These are phyloP conservation scores for Laupala kohalensis DNA, from an alignment of 1,140 invertebrate species.

Conservation along the genomic window DNA sequence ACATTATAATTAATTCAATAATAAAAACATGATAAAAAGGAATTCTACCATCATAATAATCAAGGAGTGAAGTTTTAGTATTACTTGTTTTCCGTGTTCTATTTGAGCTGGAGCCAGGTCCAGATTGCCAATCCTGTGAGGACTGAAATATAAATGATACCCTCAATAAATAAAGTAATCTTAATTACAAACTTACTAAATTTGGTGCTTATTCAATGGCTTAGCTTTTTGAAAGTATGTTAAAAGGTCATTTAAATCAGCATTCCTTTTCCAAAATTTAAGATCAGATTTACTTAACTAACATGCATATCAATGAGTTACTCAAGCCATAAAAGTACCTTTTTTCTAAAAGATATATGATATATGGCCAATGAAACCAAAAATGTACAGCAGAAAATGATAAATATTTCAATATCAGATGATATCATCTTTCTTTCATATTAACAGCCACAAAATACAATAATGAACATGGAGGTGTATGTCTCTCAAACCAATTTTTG, in stretches of 20 bases:
- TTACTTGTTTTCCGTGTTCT: conserved; percentile 4
- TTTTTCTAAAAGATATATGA: not conserved
- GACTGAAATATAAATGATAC: not conserved
- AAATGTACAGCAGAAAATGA: not conserved
- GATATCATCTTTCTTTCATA: no score
- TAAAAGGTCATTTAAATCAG: no score
- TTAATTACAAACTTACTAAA: not conserved
- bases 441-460: no score
- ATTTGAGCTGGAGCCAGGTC: not conserved
- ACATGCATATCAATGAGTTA: no score
- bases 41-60: not conserved
- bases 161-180: not conserved
- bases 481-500: no score
- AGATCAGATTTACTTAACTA: no score
- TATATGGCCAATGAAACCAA: not conserved
- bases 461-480: no score
- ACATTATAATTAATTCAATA: not conserved
- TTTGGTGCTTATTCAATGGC: no score
- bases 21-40: not conserved
- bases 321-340: not conserved
- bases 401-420: not conserved
- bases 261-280: no score
- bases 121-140: not conserved
- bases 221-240: no score
- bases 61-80: not conserved